Base-by-base conservation (phyloP, 2,888 invertebrate genomes). In the Sympetrum striolatum region DNA sequence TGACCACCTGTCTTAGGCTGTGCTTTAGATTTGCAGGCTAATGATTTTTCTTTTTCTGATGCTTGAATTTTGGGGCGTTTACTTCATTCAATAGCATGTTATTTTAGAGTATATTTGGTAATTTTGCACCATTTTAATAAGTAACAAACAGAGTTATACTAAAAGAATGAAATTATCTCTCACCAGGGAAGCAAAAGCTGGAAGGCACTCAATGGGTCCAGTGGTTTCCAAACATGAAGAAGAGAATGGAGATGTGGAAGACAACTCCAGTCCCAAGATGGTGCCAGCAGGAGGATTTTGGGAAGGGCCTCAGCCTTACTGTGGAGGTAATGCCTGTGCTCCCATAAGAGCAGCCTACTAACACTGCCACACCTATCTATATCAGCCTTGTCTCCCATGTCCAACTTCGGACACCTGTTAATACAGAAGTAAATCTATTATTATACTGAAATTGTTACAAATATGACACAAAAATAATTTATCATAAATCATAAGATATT, bases 171-270 rank as follows among this genome's bases (percentile, higher is more conserved):
- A n/a, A 64, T n/a, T 4, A 6, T 73, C 90, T 93, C 94, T 94
- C 94, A 98, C 98, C 98, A 97, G 44, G 99, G 99, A 91, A 99
- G 94, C 90, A 99, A 95, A 90, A 99, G 94, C 93, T 99, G 98
- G 93, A 99, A 95, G 0, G 99, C 98, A 94, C 98, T 97, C 91
- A 98, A 95, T 0, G 99, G 98, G 90, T 97, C 96, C 58, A 99
- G 95, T 5, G 96, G 96, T 91, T 95, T 95, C 99, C 99, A 99
- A n/a, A 96, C 95, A 80, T 96, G 95, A n/a, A 99, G 93, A 93
- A 99, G 95, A 0, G 97, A 96, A 93, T 99, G 97, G 91, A 99
- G 95, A 93, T 98, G 98, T 14, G 97, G 96, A 39, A 98, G 94
- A 93, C 97, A 97, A 15, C 97, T 97, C 94, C 97, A 98, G 93